phyloP scores from a whole-genome alignment of 2,888 invertebrate species.

The Cryptosula pallasiana region DNA sequence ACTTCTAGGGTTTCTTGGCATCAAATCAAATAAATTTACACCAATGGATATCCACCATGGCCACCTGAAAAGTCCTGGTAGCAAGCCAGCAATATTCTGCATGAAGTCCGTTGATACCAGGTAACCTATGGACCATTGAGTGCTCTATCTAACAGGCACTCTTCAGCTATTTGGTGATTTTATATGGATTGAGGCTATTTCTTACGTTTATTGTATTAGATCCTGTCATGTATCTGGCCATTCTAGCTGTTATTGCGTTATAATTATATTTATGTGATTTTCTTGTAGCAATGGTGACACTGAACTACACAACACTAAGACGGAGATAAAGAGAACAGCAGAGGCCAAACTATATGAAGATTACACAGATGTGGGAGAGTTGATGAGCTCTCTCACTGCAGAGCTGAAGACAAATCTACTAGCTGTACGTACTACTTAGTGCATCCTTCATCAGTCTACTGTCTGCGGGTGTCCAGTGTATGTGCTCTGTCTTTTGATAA shows the following conservation, averaged over 20 bases:
- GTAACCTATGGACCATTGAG: no score
- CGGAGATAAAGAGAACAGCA: not conserved
- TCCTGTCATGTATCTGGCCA: no score
- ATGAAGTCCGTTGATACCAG: slow-evolving; percentile 34
- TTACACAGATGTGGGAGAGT: not conserved
- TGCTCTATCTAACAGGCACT: no score
- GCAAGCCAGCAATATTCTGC: slow-evolving; percentile 41
- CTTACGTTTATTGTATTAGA: no score
- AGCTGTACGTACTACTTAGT: slow-evolving; percentile 14
- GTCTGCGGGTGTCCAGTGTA: no score
- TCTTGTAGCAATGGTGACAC: no score
- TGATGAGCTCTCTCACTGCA: not conserved
- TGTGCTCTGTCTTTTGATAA: no score
- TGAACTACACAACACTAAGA: slow-evolving; percentile 8
- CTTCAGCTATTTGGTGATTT: no score
- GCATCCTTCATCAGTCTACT: no score
- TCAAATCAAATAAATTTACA: slow-evolving; percentile 38
- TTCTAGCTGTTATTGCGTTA: no score
- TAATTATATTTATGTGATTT: no score
- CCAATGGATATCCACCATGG: slow-evolving; percentile 39
- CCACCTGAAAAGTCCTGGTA: slow-evolving; percentile 41
- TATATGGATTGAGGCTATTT: no score
- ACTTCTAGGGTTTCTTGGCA: slow-evolving; percentile 42
- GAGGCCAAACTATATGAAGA: slow-evolving; percentile 16
- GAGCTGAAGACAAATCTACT: not conserved